Conservation (phyloP, 2,113 vertebrate genomes). For the Cygnus atratus region DNA sequence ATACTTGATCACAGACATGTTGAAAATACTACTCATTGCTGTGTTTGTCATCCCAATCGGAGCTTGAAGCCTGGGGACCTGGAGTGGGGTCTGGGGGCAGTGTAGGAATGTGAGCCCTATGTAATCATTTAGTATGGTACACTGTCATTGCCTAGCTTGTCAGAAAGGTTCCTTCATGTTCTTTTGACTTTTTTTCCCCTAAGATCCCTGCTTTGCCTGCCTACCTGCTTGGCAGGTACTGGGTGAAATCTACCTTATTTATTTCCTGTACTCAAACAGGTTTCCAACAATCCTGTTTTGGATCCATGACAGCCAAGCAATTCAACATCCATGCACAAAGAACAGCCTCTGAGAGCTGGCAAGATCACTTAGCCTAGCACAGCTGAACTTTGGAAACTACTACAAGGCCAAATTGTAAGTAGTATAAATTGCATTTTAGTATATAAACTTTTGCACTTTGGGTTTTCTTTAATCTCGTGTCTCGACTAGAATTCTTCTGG, state of each 20-base stretch:
- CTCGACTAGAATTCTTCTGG: background rate
- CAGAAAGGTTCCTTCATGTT: background rate
- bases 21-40: background rate
- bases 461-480: background rate
- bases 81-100: fast-evolving
- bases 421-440: fast-evolving
- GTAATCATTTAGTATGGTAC: background rate
- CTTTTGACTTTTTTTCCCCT: background rate
- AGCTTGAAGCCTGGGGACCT: background rate
- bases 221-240: background rate
- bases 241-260: background rate
- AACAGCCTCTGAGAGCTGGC: background rate
- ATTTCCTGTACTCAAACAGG: background rate
- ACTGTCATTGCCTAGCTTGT: background rate
- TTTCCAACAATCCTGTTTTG: background rate
- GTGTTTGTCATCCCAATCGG: background rate
- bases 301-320: background rate
- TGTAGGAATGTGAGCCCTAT: background rate
- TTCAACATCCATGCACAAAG: background rate
- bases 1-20: background rate
- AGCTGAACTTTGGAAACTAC: background rate
- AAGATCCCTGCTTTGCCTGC: background rate
- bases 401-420: background rate
- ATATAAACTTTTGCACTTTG: background rate
- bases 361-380: background rate